These are phyloP conservation scores for Agelas oroides DNA, from an alignment of 37 sponge, comb jelly and placozoan genomes.

Conservation along the genomic window DNA sequence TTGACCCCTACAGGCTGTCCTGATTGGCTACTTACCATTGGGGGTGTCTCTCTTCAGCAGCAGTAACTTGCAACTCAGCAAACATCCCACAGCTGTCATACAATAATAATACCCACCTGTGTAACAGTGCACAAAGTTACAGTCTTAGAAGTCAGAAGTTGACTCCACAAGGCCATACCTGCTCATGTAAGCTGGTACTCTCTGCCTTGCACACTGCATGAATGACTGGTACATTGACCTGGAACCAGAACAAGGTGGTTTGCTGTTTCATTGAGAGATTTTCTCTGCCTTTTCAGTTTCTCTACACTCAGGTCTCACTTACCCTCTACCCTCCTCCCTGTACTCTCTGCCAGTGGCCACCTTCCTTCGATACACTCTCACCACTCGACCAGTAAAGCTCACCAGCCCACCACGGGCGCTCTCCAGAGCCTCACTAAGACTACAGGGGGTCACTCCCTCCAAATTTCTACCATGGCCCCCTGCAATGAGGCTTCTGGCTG, in stretches of 20 bases:
- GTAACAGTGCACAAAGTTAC: not conserved
- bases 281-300: too few relatives aligned
- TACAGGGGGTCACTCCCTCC: not conserved
- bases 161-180: not conserved
- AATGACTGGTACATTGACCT: not conserved
- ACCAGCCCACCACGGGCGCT: not conserved
- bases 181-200: not conserved
- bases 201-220: not conserved
- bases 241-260: not conserved
- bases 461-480: not conserved
- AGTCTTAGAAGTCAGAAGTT: not conserved
- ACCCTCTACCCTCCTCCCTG: too few relatives aligned
- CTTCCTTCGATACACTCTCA: conserved; percentile 28
- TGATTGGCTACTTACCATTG: conserved; percentile 1
- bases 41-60: not conserved
- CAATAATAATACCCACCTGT: not conserved
- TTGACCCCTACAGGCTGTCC: too few relatives aligned
- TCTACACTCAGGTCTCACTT: too few relatives aligned
- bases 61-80: conserved; percentile 2
- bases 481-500: not conserved
- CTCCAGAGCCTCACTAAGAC: conserved; percentile 37
- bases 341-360: not conserved
- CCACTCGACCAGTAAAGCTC: not conserved
- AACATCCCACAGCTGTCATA: not conserved
- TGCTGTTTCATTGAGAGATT: too few relatives aligned